Conservation (phyloP, 2,888 invertebrate genomes). For the Lysandra coridon region DNA sequence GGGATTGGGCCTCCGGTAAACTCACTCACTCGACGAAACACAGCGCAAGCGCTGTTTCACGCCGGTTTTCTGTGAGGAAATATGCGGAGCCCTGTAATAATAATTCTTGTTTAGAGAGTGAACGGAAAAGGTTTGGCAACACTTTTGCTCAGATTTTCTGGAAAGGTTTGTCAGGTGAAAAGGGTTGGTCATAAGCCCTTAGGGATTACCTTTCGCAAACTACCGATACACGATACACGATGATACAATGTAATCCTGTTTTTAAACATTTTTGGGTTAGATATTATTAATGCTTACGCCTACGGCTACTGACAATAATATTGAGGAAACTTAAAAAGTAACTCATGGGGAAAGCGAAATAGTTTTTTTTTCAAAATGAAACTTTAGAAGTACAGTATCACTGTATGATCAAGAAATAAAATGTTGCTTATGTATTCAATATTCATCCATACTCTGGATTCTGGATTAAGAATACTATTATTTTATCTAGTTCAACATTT, state of each 20-base stretch:
- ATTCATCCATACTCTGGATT: no score
- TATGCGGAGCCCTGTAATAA: neutral
- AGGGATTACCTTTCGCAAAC: conserved; percentile 17
- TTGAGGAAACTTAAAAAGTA: neutral
- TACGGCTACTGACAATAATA: neutral
- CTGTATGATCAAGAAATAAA: no score
- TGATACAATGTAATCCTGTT: conserved; percentile 3
- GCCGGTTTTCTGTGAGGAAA: neutral
- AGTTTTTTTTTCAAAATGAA: no score
- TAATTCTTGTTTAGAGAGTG: neutral
- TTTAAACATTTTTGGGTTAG: neutral
- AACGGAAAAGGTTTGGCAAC: conserved; percentile 4
- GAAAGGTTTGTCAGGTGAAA: conserved; percentile 23
- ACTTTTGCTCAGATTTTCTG: neutral
- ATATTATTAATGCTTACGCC: neutral
- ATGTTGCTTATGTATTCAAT: no score
- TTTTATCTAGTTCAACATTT: no score
- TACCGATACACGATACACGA: neutral
- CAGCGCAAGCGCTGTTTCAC: no score
- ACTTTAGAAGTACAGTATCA: no score
- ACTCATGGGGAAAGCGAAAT: no score
- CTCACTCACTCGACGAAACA: no score
- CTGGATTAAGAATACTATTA: no score
- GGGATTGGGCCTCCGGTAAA: no score
- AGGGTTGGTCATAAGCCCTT: conserved; percentile 21